Evolutionary conservation across 2,888 invertebrate genomes (phyloP), one percentile per base, ranked within the genome.

Genomic region (Tuta absoluta): DNA sequence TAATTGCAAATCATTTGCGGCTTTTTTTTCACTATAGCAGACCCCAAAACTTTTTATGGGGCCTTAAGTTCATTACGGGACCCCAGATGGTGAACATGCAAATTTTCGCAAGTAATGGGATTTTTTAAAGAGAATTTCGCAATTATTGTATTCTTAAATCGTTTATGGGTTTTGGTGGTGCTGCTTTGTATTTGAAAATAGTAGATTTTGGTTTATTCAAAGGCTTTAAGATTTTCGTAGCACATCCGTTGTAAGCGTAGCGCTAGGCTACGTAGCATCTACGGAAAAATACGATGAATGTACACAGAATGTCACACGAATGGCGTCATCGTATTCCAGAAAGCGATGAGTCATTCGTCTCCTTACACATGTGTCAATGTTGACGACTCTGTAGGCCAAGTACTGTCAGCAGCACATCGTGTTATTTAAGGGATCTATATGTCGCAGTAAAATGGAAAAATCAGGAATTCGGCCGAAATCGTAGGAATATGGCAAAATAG

Each of bases 1-100:
- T 90, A 90, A 89, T 90, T 91, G 90, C 90, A 85, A 87, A 89
- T 90, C 89, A 90, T 90, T 89, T 90, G 89, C 78, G 89, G 89
- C 83, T 84, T 88, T 85, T 86, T 84, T 84, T 56, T 17, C 77
- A 77, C 76, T 70, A 74, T 73, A 73, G 63, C 33, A 56, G 41
- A 57, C 17, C 28, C 37, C 37, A 51, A 59, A 51, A 61, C 60
- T 60, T 62, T 66, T 67, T 68, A 67, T 66, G 19, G 24, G 23
- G n/a, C 65, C 37, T 21, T 51, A 53, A 51, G 61, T 62, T 57
- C 62, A 67, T 66, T 68, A 66, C 64, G 12, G 41, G 14, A 8
- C 65, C 41, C 63, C 38, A 57, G 48, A 63, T 59, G 59, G 65
- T 65, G 69, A 70, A 67, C 53, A 67, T 65, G 67, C 65, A 67